Evolutionary conservation across 2,888 invertebrate species (phyloP).

Genomic region (Coleophora flavipennella): DNA sequence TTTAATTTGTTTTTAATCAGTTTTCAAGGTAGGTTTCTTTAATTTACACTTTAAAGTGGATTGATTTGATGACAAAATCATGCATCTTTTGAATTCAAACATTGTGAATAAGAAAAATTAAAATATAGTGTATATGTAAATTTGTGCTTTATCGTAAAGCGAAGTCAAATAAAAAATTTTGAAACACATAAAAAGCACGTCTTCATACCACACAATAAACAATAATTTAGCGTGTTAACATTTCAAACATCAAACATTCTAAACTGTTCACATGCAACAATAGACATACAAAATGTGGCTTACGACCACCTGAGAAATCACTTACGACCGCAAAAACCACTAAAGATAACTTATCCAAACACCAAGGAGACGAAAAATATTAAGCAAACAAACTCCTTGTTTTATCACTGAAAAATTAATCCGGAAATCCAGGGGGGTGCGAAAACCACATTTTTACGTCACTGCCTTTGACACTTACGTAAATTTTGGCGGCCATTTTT

Average conservation of each 20-base stretch:
- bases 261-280: constrained; percentile 38
- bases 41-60: no score
- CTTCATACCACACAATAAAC: not conserved
- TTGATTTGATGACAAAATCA: no score
- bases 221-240: constrained; percentile 8
- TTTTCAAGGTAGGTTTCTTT: no score
- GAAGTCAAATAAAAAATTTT: no score
- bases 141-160: no score
- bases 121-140: no score
- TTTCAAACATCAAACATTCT: constrained; percentile 10
- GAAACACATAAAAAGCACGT: no score
- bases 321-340: constrained; percentile 9
- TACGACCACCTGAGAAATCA: constrained; percentile 44
- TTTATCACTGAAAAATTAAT: constrained; percentile 21
- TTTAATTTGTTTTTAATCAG: no score
- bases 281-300: constrained; percentile 52
- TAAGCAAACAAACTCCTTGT: constrained; percentile 15
- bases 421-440: constrained; percentile 33
- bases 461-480: constrained; percentile 62
- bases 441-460: constrained; percentile 56
- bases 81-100: no score
- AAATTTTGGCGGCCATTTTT: constrained; percentile 66
- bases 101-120: no score
- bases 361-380: constrained; percentile 4
- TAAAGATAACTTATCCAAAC: constrained; percentile 6